phyloP scores from a whole-genome alignment of 30 jellyfish, hydroid and myxozoan species.

The Pelagia noctiluca region DNA sequence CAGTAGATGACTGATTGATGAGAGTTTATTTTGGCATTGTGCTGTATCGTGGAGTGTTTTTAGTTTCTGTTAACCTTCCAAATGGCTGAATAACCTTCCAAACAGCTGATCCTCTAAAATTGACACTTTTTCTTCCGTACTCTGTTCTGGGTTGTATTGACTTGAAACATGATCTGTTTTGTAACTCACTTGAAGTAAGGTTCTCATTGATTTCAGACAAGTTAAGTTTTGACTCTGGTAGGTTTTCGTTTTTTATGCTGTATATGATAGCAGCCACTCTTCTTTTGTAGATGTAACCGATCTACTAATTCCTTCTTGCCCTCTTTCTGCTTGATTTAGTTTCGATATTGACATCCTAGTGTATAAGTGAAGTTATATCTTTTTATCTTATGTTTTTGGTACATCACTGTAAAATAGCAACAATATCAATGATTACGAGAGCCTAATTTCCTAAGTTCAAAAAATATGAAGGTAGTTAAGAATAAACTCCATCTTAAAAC shows the following conservation, averaged over 20 bases:
- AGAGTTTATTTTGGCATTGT: constrained; percentile 38
- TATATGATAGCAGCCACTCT: constrained; percentile 15
- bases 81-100: constrained; percentile 6
- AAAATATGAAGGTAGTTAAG: too few relatives aligned
- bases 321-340: too few relatives aligned
- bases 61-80: constrained; percentile 39
- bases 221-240: background rate
- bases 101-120: background rate
- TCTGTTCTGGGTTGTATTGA: background rate
- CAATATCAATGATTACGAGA: too few relatives aligned
- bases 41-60: constrained; percentile 20
- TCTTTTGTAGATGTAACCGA: constrained; percentile 16
- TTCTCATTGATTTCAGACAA: background rate
- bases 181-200: background rate
- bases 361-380: too few relatives aligned
- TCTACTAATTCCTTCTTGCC: too few relatives aligned
- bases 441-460: too few relatives aligned
- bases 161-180: background rate
- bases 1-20: constrained; percentile 34
- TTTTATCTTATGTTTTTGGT: too few relatives aligned
- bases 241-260: background rate
- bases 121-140: background rate
- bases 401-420: too few relatives aligned
- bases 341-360: too few relatives aligned
- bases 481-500: too few relatives aligned